A percentile compares a stretch with the other conserved stretches of the same genome.
Evolutionary conservation across 2,797 vertebrate species (phyloP).

Genomic region (Ispidina lecontei): DNA sequence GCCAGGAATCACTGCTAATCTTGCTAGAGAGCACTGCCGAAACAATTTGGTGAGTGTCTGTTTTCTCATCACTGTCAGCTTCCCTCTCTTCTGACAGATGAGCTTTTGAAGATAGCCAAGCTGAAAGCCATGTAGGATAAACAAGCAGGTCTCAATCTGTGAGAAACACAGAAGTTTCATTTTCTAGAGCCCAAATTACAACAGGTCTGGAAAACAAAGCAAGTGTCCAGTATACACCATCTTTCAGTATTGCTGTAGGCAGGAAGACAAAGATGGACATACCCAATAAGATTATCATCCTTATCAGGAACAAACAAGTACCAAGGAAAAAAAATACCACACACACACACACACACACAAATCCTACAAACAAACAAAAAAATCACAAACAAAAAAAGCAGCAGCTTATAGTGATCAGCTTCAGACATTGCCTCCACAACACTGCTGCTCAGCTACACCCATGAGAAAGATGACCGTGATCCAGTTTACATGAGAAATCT

Average conservation of each 20-base stretch:
- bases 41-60: constrained; percentile 50
- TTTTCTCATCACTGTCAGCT: constrained; percentile 61
- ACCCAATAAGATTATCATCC: not conserved
- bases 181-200: constrained; percentile 30
- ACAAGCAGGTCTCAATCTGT: constrained; percentile 57
- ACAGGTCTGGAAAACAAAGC: not conserved
- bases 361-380: no score
- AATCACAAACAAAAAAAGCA: not conserved
- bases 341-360: no score
- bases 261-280: not conserved
- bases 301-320: constrained; percentile 11
- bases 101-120: constrained; percentile 64
- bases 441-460: not conserved
- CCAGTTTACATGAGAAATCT: not conserved
- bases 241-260: not conserved
- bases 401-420: not conserved
- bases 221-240: not conserved
- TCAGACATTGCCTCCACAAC: not conserved
- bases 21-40: constrained; percentile 32
- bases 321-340: not conserved
- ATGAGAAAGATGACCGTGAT: not conserved
- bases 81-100: constrained; percentile 55
- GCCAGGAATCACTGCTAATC: constrained; percentile 5
- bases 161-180: constrained; percentile 19
- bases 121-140: constrained; percentile 59